Evolutionary conservation across 2,797 vertebrate genomes (phyloP).

Genomic region (Margarornis squamiger): DNA sequence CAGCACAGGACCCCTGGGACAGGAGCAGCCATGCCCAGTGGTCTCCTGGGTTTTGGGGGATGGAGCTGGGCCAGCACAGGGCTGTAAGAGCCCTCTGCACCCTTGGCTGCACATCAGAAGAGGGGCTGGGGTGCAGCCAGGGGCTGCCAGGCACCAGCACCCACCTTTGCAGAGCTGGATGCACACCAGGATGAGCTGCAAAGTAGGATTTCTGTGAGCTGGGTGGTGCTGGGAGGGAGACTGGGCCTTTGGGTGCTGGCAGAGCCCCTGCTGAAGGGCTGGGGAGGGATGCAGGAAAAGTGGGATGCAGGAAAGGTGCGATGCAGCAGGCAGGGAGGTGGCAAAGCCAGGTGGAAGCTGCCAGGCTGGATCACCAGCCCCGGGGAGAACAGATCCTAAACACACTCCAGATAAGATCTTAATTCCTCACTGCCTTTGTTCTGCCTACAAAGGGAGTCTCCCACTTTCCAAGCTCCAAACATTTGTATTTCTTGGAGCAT

Average conservation of each 20-base stretch:
- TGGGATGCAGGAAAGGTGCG: background rate
- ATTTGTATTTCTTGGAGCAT: background rate
- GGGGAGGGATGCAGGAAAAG: background rate
- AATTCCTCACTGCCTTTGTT: background rate
- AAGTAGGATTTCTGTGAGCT: background rate
- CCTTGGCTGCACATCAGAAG: fast-evolving
- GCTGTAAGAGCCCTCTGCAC: fast-evolving
- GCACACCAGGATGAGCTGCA: background rate
- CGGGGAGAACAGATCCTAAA: background rate
- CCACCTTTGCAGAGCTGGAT: background rate
- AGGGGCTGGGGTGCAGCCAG: background rate
- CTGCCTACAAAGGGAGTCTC: constrained; percentile 6
- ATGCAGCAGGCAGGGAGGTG: background rate
- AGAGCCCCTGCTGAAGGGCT: background rate
- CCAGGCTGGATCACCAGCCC: background rate
- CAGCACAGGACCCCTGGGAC: background rate
- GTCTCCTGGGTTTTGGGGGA: background rate
- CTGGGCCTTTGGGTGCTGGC: background rate
- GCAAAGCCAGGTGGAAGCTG: background rate
- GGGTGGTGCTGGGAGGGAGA: too few relatives aligned
- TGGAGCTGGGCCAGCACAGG: background rate
- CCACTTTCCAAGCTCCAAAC: background rate
- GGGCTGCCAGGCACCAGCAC: background rate
- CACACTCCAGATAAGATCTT: background rate
- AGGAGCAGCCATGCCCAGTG: background rate